phyloP scores from a whole-genome alignment of 2,888 invertebrate genomes.

The Pinctada fucata region DNA sequence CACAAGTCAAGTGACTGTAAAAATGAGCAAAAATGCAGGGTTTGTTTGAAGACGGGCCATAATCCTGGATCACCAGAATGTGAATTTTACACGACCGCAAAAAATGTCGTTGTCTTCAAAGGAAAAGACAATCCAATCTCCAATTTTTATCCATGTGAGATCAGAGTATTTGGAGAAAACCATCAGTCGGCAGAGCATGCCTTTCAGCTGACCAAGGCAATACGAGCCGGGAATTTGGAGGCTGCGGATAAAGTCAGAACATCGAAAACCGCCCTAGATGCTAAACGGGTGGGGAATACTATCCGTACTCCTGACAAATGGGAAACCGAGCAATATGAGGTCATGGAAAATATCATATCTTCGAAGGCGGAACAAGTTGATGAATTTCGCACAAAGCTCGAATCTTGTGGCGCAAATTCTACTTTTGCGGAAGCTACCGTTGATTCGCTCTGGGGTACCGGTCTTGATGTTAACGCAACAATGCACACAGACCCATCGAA shows the following conservation, averaged over 20 bases:
- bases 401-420: background rate
- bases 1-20: background rate
- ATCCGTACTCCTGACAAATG: background rate
- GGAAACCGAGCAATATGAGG: background rate
- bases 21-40: background rate
- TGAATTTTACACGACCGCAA: background rate
- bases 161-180: conserved; percentile 7
- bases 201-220: conserved; percentile 8
- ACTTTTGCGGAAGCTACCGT: background rate
- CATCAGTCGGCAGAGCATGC: conserved; percentile 15
- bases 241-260: background rate
- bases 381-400: background rate
- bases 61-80: background rate
- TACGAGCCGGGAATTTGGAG: background rate
- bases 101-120: conserved; percentile 4
- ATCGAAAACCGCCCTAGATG: background rate
- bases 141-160: conserved; percentile 1
- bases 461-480: background rate
- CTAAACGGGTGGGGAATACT: background rate
- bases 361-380: background rate
- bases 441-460: background rate
- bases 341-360: background rate
- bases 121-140: background rate
- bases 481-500: background rate
- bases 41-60: background rate